Conservation (phyloP, 1,140 invertebrate genomes). For the Pararge aegeria region DNA sequence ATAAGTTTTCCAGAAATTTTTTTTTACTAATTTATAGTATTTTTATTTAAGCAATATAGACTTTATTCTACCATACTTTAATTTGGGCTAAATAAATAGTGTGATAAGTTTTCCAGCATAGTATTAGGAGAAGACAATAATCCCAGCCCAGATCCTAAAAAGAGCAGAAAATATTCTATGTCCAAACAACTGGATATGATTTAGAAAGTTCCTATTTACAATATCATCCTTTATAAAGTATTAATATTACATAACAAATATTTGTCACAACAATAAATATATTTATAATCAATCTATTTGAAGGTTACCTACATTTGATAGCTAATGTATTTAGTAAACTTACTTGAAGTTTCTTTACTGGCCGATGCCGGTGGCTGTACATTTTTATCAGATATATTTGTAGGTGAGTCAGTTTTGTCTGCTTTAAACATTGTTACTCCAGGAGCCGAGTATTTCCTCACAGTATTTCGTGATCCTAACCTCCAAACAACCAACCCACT, state of each 20-base stretch:
- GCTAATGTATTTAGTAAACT: background rate
- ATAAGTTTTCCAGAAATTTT: too few species aligned
- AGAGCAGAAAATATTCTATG: too few species aligned
- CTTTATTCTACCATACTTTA: too few species aligned
- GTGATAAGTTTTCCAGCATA: too few species aligned
- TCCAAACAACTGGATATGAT: too few species aligned
- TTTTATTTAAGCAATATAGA: too few species aligned
- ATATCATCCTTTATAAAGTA: background rate
- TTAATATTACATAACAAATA: constrained; percentile 12
- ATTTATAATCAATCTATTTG: background rate
- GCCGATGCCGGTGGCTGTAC: constrained; percentile 16
- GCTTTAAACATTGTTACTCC: constrained; percentile 57
- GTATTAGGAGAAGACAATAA: too few species aligned
- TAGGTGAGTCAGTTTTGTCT: constrained; percentile 46
- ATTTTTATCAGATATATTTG: constrained; percentile 43
- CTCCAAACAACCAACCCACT: constrained; percentile 70
- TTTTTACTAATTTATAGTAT: too few species aligned
- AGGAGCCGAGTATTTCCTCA: constrained; percentile 59
- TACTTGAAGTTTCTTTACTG: constrained; percentile 42
- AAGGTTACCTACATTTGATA: constrained; percentile 4
- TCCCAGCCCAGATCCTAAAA: too few species aligned
- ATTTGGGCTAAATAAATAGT: too few species aligned
- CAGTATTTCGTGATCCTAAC: constrained; percentile 63
- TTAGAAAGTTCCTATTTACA: too few species aligned
- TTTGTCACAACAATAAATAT: constrained; percentile 1